Base-by-base conservation (phyloP, 2,888 invertebrate species). In the Megastigmus dorsalis region DNA sequence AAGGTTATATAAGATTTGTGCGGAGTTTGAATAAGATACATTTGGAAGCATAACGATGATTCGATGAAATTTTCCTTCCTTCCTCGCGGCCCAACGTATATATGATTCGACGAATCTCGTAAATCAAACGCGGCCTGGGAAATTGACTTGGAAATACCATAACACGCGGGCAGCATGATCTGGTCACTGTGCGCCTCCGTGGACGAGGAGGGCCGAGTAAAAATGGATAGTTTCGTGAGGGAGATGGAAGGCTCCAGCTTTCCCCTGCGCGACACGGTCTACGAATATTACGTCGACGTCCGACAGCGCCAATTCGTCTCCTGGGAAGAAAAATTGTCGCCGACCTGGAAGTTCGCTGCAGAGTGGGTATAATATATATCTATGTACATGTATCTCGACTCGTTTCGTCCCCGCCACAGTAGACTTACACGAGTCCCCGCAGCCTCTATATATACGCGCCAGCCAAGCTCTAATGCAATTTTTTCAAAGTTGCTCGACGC, bases 251-350 rank as follows among this genome's bases (percentile, higher is more conserved):
- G 93, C 7, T 89, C 92, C 4, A 28, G 28, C 18, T 96, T 95
- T 89, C 97, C 97, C 0, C 90, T 96, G 52, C 95, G 94, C 83
- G 96, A 96, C 84, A 95, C 95, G 0, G 92, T 97, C 7, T 97
- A 95, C 86, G 97, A 97, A 86, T 97, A 97, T 88, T 95, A 90
- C 85, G 95, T 97, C n/a, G 95, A 97, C 82, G 91, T 92, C 41
- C 89, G 92, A 75, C 90, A 93, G 77, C 90, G 92, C 30, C 89
- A 90, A 73, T 95, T 95, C 88, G 89, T 91, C 60, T 91, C 93
- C 18, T 97, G 97, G 96, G 95, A 95, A 80, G 93, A 93, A 70
- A 93, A 92, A 84, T 89, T 97, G 78, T 92, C 92, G 0, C 91
- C 91, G 63, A 91, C 90, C 70, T 96, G 96, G 96, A 92, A 90